phyloP scores from a whole-genome alignment of 2,888 invertebrate species.

The Heliconius erato region DNA sequence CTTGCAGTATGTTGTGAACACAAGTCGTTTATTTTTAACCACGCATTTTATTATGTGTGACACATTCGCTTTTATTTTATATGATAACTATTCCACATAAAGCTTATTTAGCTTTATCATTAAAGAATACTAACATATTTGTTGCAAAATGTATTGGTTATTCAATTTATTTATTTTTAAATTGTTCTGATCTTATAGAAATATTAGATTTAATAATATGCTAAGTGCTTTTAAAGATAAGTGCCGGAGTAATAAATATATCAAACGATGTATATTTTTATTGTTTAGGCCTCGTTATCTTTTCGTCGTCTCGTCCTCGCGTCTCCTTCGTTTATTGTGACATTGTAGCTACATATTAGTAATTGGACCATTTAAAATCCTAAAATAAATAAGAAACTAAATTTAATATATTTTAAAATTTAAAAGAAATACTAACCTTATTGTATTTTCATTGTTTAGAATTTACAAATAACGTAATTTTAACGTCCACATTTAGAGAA shows the following conservation, averaged over 20 bases:
- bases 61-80: background rate
- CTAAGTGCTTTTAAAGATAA: slow-evolving; percentile 12
- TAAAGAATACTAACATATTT: background rate
- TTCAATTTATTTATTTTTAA: background rate
- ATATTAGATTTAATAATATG: slow-evolving; percentile 6
- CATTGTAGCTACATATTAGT: background rate
- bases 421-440: background rate
- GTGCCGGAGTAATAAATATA: slow-evolving; percentile 3
- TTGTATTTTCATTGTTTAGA: background rate
- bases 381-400: background rate
- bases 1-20: slow-evolving; percentile 15
- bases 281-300: slow-evolving; percentile 19
- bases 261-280: slow-evolving; percentile 1
- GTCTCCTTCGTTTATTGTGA: slow-evolving; percentile 6
- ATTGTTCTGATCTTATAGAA: background rate
- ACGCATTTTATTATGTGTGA: slow-evolving; percentile 9
- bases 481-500: background rate
- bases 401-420: background rate
- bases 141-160: background rate
- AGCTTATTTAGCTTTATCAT: background rate
- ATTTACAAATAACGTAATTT: background rate
- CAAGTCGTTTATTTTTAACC: slow-evolving; percentile 10
- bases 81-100: background rate
- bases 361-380: background rate
- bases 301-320: slow-evolving; percentile 9